Conservation (phyloP, 2,888 invertebrate species). For the Torymus aiolomorphi region DNA sequence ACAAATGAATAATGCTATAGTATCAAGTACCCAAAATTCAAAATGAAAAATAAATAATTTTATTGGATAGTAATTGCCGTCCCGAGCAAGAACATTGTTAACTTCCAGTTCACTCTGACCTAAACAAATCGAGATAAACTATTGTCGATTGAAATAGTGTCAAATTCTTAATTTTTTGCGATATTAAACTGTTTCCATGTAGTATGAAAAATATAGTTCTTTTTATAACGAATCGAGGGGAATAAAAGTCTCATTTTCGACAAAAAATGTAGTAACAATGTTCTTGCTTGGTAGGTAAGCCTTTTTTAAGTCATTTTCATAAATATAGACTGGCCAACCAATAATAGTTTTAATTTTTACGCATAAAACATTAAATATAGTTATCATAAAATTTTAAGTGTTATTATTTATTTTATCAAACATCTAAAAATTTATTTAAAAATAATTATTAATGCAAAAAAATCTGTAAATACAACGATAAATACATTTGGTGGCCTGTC, state of each 20-base stretch:
- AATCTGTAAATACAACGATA: constrained; percentile 36
- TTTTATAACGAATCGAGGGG: too few relatives aligned
- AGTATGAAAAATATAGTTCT: too few relatives aligned
- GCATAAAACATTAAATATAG: not conserved
- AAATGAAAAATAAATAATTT: constrained; percentile 10
- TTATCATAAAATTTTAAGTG: constrained; percentile 3
- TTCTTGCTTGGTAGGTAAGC: not conserved
- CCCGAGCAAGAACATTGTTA: too few relatives aligned
- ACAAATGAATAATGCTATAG: not conserved
- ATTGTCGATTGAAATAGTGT: too few relatives aligned
- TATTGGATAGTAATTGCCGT: too few relatives aligned
- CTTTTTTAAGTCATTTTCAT: constrained; percentile 26
- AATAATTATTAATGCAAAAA: constrained; percentile 12
- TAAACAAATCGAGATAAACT: too few relatives aligned
- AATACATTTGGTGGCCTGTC: constrained; percentile 38
- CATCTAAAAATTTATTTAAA: constrained; percentile 7
- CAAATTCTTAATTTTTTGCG: too few relatives aligned
- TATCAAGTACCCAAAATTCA: not conserved
- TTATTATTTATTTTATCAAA: constrained; percentile 13
- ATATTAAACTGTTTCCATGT: too few relatives aligned
- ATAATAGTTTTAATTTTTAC: not conserved
- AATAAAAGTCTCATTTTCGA: too few relatives aligned
- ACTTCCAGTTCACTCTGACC: too few relatives aligned
- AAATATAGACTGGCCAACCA: constrained; percentile 31
- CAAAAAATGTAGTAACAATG: not conserved